Evolutionary conservation across 2,888 invertebrate species (phyloP).

Genomic region (Salpingus planirostris): DNA sequence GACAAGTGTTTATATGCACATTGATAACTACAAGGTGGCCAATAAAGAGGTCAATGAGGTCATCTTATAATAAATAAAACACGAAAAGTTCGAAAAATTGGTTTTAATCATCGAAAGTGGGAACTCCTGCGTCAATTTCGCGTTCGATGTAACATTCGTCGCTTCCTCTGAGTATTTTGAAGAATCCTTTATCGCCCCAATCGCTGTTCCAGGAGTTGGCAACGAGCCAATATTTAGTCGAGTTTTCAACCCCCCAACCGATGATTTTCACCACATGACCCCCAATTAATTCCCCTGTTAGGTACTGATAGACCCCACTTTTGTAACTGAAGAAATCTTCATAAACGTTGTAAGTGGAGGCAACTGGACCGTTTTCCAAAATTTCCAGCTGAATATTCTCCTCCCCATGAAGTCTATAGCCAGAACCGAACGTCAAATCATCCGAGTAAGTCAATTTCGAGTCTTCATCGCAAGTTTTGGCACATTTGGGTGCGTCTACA

Average conservation of each 20-base stretch:
- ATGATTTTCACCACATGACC: constrained; percentile 81
- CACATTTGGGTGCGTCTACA: constrained; percentile 66
- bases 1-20: too few species aligned
- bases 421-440: constrained; percentile 65
- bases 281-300: constrained; percentile 61
- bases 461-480: constrained; percentile 52
- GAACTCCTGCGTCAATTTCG: constrained; percentile 44
- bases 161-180: constrained; percentile 75
- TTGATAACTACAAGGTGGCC: too few species aligned
- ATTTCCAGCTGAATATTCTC: constrained; percentile 68
- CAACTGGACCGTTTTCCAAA: constrained; percentile 72
- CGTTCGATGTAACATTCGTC: constrained; percentile 72
- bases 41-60: too few species aligned
- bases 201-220: constrained; percentile 91
- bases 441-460: constrained; percentile 62
- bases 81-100: too few species aligned
- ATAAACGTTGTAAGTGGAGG: constrained; percentile 75
- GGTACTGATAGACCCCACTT: constrained; percentile 63
- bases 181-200: constrained; percentile 84
- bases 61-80: too few species aligned
- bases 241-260: constrained; percentile 76
- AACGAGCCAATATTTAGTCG: constrained; percentile 72
- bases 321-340: constrained; percentile 73
- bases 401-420: constrained; percentile 42
- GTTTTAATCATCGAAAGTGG: too few species aligned